Evolutionary conservation across 1,140 invertebrate species (phyloP).

Genomic region (Zelostemma sp.): DNA sequence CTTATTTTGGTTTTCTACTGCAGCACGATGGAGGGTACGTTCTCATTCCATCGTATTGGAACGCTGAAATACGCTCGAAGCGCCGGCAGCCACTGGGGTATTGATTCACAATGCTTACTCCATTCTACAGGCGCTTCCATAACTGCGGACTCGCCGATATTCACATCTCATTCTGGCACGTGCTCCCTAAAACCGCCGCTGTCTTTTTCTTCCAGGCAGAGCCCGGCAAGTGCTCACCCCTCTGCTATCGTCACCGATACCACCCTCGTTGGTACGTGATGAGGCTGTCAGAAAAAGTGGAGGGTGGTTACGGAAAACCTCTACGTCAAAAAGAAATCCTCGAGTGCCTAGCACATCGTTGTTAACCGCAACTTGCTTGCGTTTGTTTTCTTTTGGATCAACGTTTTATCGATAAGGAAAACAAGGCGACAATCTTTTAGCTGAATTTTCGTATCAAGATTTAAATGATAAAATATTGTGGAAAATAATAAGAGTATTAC

Average conservation of each 20-base stretch:
- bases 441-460: too few species aligned
- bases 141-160: conserved; percentile 52
- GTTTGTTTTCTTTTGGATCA: too few species aligned
- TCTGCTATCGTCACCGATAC: conserved; percentile 34
- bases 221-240: conserved; percentile 28
- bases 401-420: too few species aligned
- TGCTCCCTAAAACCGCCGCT: background rate
- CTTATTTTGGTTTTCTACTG: conserved; percentile 41
- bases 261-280: conserved; percentile 37
- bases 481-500: too few species aligned
- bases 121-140: conserved; percentile 60
- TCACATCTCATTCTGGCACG: conserved; percentile 17
- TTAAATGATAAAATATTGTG: too few species aligned
- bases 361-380: too few species aligned
- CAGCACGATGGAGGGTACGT: conserved; percentile 41
- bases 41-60: conserved; percentile 52
- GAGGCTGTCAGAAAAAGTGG: conserved; percentile 42
- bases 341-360: too few species aligned
- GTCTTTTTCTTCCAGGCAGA: conserved; percentile 11
- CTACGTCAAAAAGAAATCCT: conserved; percentile 35
- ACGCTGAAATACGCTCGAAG: conserved; percentile 55
- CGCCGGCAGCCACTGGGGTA: conserved; percentile 59
- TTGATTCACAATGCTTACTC: conserved; percentile 67
- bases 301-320: conserved; percentile 29
- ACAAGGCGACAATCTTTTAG: too few species aligned